Conservation (phyloP, 2,113 vertebrate genomes). For the Embiotoca jacksoni region DNA sequence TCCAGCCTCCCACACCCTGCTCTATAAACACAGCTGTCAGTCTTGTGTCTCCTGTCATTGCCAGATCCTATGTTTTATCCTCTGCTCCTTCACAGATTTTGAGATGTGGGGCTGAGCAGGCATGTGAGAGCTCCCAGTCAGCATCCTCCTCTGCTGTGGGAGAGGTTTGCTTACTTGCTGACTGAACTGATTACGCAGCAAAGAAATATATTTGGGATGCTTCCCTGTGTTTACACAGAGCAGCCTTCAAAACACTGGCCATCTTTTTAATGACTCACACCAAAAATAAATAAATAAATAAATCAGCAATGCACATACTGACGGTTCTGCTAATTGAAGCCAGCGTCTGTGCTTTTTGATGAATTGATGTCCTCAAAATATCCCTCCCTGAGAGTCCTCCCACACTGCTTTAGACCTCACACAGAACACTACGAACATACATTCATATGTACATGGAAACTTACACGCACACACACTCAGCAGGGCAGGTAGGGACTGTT, state of each 20-base stretch:
- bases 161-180: slow-evolving; percentile 46
- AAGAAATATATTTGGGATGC: slow-evolving; percentile 31
- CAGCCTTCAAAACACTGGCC: slow-evolving; percentile 34
- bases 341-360: slow-evolving; percentile 60
- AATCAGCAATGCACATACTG: slow-evolving; percentile 9
- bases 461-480: slow-evolving; percentile 10
- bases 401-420: slow-evolving; percentile 69
- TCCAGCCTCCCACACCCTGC: slow-evolving; percentile 60
- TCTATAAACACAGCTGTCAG: slow-evolving; percentile 79
- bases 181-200: slow-evolving; percentile 39
- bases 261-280: slow-evolving; percentile 50
- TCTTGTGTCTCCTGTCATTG: slow-evolving; percentile 69
- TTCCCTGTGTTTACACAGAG: slow-evolving; percentile 51
- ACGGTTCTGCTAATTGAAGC: slow-evolving; percentile 68
- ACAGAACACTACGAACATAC: slow-evolving; percentile 48
- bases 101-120: slow-evolving; percentile 40
- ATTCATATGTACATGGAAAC: background rate
- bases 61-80: slow-evolving; percentile 55
- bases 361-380: slow-evolving; percentile 65
- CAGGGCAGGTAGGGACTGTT: slow-evolving; percentile 52
- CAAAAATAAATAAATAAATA: slow-evolving; percentile 23
- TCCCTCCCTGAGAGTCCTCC: slow-evolving; percentile 65
- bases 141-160: slow-evolving; percentile 49
- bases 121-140: slow-evolving; percentile 30
- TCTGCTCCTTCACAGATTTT: slow-evolving; percentile 43